These are phyloP conservation scores for Amphiura filiformis DNA, from an alignment of 35 echinoderm and acorn worm species.

Conservation along the genomic window DNA sequence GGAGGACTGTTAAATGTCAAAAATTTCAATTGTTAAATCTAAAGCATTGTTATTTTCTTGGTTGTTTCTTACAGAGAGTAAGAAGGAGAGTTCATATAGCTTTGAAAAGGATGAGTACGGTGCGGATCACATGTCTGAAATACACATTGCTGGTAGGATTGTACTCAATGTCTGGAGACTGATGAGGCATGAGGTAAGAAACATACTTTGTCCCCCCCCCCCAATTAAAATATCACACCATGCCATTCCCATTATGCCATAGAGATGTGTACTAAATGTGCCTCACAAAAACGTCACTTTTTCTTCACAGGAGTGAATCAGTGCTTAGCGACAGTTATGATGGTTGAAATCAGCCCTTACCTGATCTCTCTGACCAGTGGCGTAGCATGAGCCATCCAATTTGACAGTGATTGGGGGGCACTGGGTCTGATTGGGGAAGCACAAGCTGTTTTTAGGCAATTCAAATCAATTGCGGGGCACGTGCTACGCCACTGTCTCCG, in stretches of 20 bases:
- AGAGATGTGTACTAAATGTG: neutral
- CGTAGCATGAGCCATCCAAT: neutral
- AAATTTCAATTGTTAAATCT: neutral
- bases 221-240: neutral
- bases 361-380: too few species aligned
- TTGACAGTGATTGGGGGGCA: too few species aligned
- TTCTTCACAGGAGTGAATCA: too few species aligned
- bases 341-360: too few species aligned
- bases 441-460: too few species aligned
- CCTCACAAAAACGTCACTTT: too few species aligned
- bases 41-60: neutral
- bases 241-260: neutral
- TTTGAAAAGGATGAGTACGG: conserved; percentile 79
- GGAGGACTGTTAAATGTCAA: too few species aligned
- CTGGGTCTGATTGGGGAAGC: too few species aligned
- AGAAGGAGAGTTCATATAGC: conserved; percentile 63
- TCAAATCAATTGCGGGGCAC: too few species aligned
- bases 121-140: conserved; percentile 81
- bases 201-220: too few species aligned
- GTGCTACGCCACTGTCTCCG: too few species aligned
- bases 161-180: conserved; percentile 90
- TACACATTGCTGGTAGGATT: conserved; percentile 86
- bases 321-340: too few species aligned
- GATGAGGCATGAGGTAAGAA: conserved; percentile 87
- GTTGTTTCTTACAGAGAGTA: conserved; percentile 48